Conservation (phyloP, 2,797 vertebrate genomes). For the Cyprinella venusta region DNA sequence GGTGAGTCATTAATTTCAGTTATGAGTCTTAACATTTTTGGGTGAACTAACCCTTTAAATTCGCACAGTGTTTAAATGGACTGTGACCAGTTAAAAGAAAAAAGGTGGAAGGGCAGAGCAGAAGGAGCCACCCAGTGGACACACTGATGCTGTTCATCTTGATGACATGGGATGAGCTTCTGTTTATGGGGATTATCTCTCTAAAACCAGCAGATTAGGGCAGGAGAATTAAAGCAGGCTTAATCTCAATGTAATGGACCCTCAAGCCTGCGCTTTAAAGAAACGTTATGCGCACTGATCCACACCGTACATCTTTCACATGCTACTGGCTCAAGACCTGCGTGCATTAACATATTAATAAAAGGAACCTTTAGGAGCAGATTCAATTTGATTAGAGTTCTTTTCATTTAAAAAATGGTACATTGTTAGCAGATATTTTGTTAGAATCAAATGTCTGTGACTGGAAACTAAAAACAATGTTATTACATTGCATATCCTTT, state of each 20-base stretch:
- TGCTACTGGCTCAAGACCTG: not conserved
- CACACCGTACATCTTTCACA: constrained; percentile 27
- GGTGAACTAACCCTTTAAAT: too few relatives aligned
- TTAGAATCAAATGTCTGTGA: not conserved
- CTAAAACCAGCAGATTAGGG: constrained; percentile 59
- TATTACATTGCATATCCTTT: not conserved
- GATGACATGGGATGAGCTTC: constrained; percentile 37
- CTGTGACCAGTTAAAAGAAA: constrained; percentile 12
- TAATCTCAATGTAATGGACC: constrained; percentile 57
- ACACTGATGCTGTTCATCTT: constrained; percentile 20
- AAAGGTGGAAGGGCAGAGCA: constrained; percentile 11
- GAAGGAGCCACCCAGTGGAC: constrained; percentile 48
- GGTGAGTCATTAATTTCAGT: too few relatives aligned
- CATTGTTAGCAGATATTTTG: not conserved
- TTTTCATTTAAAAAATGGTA: not conserved
- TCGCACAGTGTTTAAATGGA: not conserved
- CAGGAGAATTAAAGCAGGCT: constrained; percentile 51
- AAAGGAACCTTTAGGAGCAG: not conserved
- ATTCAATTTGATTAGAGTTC: not conserved
- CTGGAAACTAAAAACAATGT: constrained; percentile 1
- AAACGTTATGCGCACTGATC: constrained; percentile 8
- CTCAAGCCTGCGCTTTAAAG: constrained; percentile 32
- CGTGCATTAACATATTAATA: not conserved
- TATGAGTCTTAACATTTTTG: too few relatives aligned
- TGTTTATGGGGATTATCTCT: constrained; percentile 61